Evolutionary conservation across 2,797 vertebrate species (phyloP), one percentile per base, ranked within the genome.

Genomic region (Sebastes minor): DNA sequence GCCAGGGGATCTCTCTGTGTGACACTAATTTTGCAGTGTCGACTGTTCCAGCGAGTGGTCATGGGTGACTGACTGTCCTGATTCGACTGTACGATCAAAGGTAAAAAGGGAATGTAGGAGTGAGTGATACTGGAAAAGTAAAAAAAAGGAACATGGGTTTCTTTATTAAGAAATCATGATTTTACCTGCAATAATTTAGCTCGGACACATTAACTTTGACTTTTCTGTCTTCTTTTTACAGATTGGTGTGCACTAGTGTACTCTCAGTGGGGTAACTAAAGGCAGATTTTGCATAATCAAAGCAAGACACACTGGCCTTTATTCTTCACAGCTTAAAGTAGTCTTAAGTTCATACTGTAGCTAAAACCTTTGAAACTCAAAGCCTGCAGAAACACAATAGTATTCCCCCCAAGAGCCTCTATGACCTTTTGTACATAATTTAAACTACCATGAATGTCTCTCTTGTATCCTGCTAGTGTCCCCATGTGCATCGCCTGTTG

Each of bases 41-140:
- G 96, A 95, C 96, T 96, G 95, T 94, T 97, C 95, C 96, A 65
- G 79, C 13, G 83, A 90, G 87, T 64, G 95, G 96, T 97, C 96
- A 95, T 91, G 96, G 96, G 91, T 97, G 97, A 96, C 96, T 95
- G 96, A 90, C 94, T 95, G 95, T 88, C 96, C 92, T 83, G 92
- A 92, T 95, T 95, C 94, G 82, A 73, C 80, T 79, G 23, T 33
- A 88, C 90, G 92, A 92, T 93, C 91, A 88, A 91, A 93, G 88
- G 85, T 82, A 85, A 65, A 65, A 88, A 73, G 78, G 76, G 33
- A 74, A 74, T 28, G 62, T 70, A 77, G 68, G 62, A 75, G 81
- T 23, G 63, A 82, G 59, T 46, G 70, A 67, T 79, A 72, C 27
- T 0, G 28, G 22, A 70, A 74, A 84, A 35, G 65, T 52, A 4